Evolutionary conservation across 1,140 invertebrate species (phyloP), one percentile per base, ranked within the genome.

Genomic region (Drosophila funebris): DNA sequence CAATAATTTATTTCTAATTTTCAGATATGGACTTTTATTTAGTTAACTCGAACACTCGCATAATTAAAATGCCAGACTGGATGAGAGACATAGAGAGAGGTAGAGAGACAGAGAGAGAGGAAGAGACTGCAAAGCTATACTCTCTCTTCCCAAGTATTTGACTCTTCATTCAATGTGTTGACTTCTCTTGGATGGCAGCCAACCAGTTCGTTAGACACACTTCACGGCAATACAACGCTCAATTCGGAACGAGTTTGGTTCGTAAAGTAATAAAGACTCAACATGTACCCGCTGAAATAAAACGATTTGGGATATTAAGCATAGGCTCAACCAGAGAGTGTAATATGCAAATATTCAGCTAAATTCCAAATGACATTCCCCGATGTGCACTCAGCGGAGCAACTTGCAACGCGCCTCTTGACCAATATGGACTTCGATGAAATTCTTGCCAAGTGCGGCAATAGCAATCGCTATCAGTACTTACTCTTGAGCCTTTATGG

Each of bases 401-500:
- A 48, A 9, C 20, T 11, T 5, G 11, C 3, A 13, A 39, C 14
- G 20, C 8, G 18, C 53, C 37, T 16, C 7, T 1, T 31, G 2
- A 16, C 8, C 50, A 75, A 18, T 31, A 84, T 93, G 73, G 93
- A 94, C 73, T 93, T 94, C 53, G 94, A 95, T 73, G 92, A 92
- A 37, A 93, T 95, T 79, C 76, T 95, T 20, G 79, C 90, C 24
- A 92, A 93, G 64, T 93, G 93, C 33, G 94, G 94, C 2, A 93
- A 94, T 72, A 94, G 94, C 76, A 93, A 93, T 48, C 83, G 85
- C 18, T 95, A 94, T 89, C 94, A 95, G 77, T 92, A 92, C 44
- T 76, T 94, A n/a, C 83, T 95, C 3, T 92, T 94, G 77, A 72
- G 41, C 0, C 63, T 78, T 5, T 88, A 88, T 13, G 78, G 83